Percentiles rank a stretch among this genome's conserved stretches.
Evolutionary conservation across 2,888 invertebrate species (phyloP).

Genomic region (Rhagium mordax): DNA sequence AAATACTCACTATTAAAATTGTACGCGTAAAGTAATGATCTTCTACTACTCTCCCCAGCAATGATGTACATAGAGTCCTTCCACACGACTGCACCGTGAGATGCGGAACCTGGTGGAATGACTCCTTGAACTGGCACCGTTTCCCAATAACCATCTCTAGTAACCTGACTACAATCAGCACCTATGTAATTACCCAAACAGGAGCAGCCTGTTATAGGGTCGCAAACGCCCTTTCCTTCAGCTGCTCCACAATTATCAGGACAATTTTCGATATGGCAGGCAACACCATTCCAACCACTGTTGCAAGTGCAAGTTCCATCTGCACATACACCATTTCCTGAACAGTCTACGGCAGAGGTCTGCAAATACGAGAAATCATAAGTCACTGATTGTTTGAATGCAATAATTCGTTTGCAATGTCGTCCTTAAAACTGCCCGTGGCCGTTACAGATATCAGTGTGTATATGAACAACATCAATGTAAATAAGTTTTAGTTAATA

Average conservation of each 20-base stretch:
- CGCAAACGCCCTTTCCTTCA: constrained; percentile 77
- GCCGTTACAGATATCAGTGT: too few relatives aligned
- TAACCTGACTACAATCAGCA: constrained; percentile 77
- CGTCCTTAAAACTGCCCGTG: too few relatives aligned
- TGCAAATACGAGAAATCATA: constrained; percentile 55
- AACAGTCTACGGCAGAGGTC: constrained; percentile 77
- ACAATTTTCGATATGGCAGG: constrained; percentile 89
- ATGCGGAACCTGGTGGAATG: constrained; percentile 82
- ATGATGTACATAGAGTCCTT: constrained; percentile 86
- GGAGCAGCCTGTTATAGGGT: constrained; percentile 74
- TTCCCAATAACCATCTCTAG: constrained; percentile 81
- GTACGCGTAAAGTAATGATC: constrained; percentile 79
- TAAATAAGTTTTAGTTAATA: too few relatives aligned
- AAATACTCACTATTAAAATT: constrained; percentile 85
- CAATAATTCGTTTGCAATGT: too few relatives aligned
- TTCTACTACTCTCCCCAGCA: constrained; percentile 83
- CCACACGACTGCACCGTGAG: constrained; percentile 85
- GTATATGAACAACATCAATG: too few relatives aligned
- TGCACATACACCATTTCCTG: constrained; percentile 87
- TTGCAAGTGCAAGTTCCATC: constrained; percentile 83
- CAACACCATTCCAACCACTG: constrained; percentile 86
- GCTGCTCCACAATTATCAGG: constrained; percentile 81
- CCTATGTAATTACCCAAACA: constrained; percentile 76
- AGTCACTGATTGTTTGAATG: too few relatives aligned
- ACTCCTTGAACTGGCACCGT: constrained; percentile 74